Base-by-base conservation (phyloP, 2,797 vertebrate species). In the Semotilus atromaculatus region DNA sequence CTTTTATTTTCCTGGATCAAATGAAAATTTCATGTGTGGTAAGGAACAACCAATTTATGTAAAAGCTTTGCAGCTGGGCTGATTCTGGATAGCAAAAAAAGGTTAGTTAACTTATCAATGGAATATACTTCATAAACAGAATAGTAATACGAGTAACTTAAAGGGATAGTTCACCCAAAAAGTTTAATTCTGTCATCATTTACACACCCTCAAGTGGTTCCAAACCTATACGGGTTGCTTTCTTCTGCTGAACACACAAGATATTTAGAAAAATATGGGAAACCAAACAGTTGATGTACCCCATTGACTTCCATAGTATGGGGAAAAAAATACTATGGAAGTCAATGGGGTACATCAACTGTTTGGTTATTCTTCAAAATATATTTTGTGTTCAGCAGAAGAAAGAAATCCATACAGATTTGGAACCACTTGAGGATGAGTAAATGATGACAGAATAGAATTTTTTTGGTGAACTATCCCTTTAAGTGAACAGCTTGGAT, bases 11-110 rank as follows among this genome's bases (percentile, higher is more conserved):
- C 29, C 34, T 71, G 23, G 31, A 58, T 43, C 43, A 68, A 68
- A 73, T 86, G 16, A 84, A 79, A 82, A 86, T 70, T 75, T 86
- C 40, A 88, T 85, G 45, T 72, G 11, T 67, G 14, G 55, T 38
- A 60, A 68, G 23, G 79, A 88, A 26, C 40, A 38, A 31, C 34
- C 8, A 64, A 31, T 76, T 58, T 60, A 60, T 60, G 14, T 40
- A 26, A 58, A 38, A 40, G 51, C 34, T 19, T 53, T 76, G 74
- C 23, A 60, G 13, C 31, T 76, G 34, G 34, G 53, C 51, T 26
- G 5, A 19, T 6, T 51, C 9, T 74, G 51, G 26, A 64, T 16
- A 21, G 64, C 18, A 67, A 67, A 67, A 31, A 36, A 7, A 29
- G 1, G 29, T 74, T 48, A 31, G 8, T 51, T 53, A 19, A 21